These are phyloP conservation scores for Tragelaphus scriptus DNA, from an alignment of 2,113 vertebrate species.

Conservation along the genomic window DNA sequence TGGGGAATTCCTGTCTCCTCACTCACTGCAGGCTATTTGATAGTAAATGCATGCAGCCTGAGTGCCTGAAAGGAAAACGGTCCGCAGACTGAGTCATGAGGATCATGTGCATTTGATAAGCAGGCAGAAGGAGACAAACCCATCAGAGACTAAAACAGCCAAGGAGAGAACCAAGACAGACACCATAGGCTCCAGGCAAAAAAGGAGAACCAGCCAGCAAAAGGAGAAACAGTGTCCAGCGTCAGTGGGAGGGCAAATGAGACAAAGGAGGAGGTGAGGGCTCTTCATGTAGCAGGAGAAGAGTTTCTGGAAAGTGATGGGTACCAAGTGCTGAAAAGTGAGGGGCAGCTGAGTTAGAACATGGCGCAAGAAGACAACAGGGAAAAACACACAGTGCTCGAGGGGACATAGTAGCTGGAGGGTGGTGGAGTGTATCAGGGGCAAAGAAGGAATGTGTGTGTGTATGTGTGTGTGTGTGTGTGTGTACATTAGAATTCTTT, in stretches of 20 bases:
- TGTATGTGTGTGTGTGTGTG: neutral
- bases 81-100: no score
- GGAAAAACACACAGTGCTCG: fast-evolving
- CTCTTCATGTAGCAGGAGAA: neutral
- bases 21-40: neutral
- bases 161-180: neutral
- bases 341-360: neutral
- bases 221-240: fast-evolving
- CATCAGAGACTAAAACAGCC: neutral
- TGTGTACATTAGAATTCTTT: neutral
- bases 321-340: neutral
- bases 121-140: neutral
- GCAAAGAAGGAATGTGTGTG: neutral
- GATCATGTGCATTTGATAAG: neutral
- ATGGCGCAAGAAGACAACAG: neutral
- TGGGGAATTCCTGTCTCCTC: neutral
- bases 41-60: neutral
- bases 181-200: no score
- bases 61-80: neutral
- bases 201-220: neutral
- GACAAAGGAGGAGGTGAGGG: fast-evolving
- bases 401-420: fast-evolving
- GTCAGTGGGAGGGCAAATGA: neutral
- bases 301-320: neutral
- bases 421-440: fast-evolving